Evolutionary conservation across 2,797 vertebrate species (phyloP), one percentile per base, ranked within the genome.

Genomic region (Capromys pilorides): DNA sequence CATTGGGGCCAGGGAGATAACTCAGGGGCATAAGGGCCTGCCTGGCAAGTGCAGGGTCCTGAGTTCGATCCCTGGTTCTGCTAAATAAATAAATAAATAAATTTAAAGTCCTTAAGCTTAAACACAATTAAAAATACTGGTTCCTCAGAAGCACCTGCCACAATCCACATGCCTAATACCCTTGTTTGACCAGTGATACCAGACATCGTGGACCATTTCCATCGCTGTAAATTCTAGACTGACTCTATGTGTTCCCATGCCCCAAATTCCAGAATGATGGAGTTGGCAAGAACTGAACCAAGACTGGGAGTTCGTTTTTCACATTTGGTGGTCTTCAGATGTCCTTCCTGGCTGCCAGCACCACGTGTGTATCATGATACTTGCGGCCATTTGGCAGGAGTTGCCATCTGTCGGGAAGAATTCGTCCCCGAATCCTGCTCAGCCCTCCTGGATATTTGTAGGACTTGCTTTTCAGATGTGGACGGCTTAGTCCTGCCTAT

Each of bases 91-190:
- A 45, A 45, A 45, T 45, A 45, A 45, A 45, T 45, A 8, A 45
- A 45, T 75, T 22, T 73, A 90, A 95, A 59, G 77, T 36, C 69
- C 86, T 51, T 88, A 73, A 36, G 84, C 49, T 91, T 54, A 93
- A 89, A 78, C 28, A 57, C 26, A 61, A 41, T 75, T 16, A 78
- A 88, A 91, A 57, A 9, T 67, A 45, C 45, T 69, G 71, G 33
- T 39, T 86, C 57, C 36, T 82, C 41, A 7, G 24, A 83, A 64
- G 64, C 31, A 49, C 39, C 49, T 36, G 33, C 26, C 66, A 75
- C 36, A 16, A 84, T 66, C 90, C 54, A 75, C 57, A 73, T 61
- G 67, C 33, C 31, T n/a, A 19, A 1, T 18, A 16, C 8, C 31
- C 33, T 69, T 33, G 3, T 61, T n/a, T 6, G 13, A 41, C 75